Evolutionary conservation across 53 echinoderm and acorn worm species (phyloP).

Genomic region (Patiria pectinifera): DNA sequence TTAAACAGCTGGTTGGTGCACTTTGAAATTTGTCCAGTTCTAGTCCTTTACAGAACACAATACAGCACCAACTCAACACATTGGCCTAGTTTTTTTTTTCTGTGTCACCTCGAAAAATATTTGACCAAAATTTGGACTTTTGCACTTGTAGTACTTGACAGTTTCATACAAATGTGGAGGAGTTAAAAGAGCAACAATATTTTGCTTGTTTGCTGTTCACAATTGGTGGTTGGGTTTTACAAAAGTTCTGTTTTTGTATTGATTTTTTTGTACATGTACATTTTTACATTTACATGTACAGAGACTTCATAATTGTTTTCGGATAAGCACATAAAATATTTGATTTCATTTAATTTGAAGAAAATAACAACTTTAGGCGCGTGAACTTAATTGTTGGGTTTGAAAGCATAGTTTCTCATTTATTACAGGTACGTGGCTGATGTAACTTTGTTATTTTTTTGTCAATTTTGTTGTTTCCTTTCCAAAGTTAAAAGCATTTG

Average conservation of each 20-base stretch:
- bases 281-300: too few species aligned
- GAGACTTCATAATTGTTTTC: too few species aligned
- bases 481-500: not conserved
- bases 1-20: constrained; percentile 27
- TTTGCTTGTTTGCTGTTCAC: not conserved
- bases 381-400: too few species aligned
- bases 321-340: too few species aligned
- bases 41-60: constrained; percentile 12
- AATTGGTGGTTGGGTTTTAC: not conserved
- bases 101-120: constrained; percentile 6
- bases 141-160: constrained; percentile 41
- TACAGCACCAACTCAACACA: constrained; percentile 32
- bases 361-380: too few species aligned
- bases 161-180: constrained; percentile 13
- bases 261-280: not conserved
- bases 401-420: too few species aligned
- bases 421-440: too few species aligned
- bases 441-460: too few species aligned
- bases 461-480: not conserved
- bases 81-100: constrained; percentile 21
- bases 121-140: constrained; percentile 44
- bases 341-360: too few species aligned
- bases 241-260: not conserved
- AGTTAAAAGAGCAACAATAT: not conserved
- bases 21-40: constrained; percentile 66